These are phyloP conservation scores for Lepidurus packardi DNA, from an alignment of 1,140 invertebrate genomes.

Conservation along the genomic window DNA sequence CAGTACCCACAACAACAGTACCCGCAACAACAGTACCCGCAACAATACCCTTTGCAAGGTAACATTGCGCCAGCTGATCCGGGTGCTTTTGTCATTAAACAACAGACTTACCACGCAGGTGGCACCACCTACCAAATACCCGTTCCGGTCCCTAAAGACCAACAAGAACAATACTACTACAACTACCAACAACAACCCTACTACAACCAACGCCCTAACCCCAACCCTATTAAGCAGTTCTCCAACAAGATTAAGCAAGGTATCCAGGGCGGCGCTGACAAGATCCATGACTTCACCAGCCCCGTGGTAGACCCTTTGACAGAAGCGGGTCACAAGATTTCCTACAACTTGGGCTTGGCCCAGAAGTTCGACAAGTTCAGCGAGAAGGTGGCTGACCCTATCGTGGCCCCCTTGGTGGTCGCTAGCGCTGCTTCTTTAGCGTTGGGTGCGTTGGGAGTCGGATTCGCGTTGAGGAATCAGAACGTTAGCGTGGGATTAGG, in stretches of 20 bases:
- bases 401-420: slow-evolving; percentile 52
- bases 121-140: slow-evolving; percentile 34
- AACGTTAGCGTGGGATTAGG: background rate
- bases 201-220: slow-evolving; percentile 10
- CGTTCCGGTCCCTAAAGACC: slow-evolving; percentile 33
- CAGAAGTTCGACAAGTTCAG: slow-evolving; percentile 36
- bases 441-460: slow-evolving; percentile 68
- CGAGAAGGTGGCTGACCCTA: slow-evolving; percentile 32
- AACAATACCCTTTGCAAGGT: slow-evolving; percentile 22
- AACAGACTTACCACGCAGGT: slow-evolving; percentile 31
- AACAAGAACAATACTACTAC: slow-evolving; percentile 28
- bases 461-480: slow-evolving; percentile 39
- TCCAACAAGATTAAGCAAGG: slow-evolving; percentile 47
- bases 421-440: slow-evolving; percentile 71
- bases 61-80: slow-evolving; percentile 24
- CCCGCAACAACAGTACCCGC: slow-evolving; percentile 20
- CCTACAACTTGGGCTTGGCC: slow-evolving; percentile 63
- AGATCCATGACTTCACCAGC: slow-evolving; percentile 60
- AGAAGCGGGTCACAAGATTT: slow-evolving; percentile 69
- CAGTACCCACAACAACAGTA: background rate
- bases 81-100: slow-evolving; percentile 28
- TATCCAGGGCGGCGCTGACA: slow-evolving; percentile 60
- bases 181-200: slow-evolving; percentile 14
- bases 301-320: slow-evolving; percentile 65
- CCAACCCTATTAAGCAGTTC: slow-evolving; percentile 28